Evolutionary conservation across 2,888 invertebrate genomes (phyloP), one percentile per base, ranked within the genome.

Genomic region (Halictus ligatus): DNA sequence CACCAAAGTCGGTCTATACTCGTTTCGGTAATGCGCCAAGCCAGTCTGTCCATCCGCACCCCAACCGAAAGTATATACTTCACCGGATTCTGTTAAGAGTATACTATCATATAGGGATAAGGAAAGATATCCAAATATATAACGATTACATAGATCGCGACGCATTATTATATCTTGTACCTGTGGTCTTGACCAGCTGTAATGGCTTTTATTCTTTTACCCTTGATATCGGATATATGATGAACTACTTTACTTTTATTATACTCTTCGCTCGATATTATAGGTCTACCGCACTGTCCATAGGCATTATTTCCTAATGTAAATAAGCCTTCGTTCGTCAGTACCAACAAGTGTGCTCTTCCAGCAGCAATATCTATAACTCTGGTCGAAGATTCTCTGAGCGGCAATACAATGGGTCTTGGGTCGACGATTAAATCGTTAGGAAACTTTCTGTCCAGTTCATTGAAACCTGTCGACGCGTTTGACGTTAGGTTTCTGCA

Each of bases 31-130:
- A 90, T 96, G 96, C 0, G 98, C 98, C 15, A 97, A 95, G 0
- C 98, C 99, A 0, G 98, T 98, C 95, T 99, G 99, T 0, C 99
- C 99, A 95, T 99, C 99, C 0, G 98, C 98, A 50, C 99, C 98
- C 97, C 98, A 98, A 0, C 99, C 99, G 95, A 98, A 99, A 0
- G 98, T 96, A 93, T 97, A 99, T 6, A 99, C 97, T 91, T 97
- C 96, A 0, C 99, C 99, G 40, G 96, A 96, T 92, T 97, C 96
- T 87, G 98, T 98, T 87, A 99, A 93, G 90, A 98, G 97, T 90
- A 98, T 94, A 93, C 97, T 97, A 79, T 81, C 80, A 73, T 84
- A 88, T 86, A 90, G 82, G 75, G 80, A 82, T 89, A 86, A 82
- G 80, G 46, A 72, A 78, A 76, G 75, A 75, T 46, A 72, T 83